Conservation (phyloP, 2,113 vertebrate genomes). For the Prunella himalayana region DNA sequence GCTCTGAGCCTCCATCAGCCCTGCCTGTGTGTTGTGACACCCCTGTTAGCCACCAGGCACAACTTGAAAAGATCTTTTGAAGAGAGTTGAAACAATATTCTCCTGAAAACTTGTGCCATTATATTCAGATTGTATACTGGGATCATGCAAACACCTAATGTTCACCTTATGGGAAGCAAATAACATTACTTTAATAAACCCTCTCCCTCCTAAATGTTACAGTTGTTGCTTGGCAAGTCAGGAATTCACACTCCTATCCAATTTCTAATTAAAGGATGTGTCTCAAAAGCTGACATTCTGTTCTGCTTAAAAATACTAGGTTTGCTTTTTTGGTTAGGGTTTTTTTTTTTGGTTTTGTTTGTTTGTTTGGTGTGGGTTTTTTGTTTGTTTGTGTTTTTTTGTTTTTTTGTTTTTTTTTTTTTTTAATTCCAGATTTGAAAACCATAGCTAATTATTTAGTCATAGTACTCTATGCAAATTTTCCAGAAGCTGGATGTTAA, state of each 20-base stretch:
- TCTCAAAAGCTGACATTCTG: slow-evolving; percentile 24
- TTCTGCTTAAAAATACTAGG: neutral
- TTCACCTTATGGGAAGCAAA: neutral
- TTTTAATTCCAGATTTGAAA: slow-evolving; percentile 23
- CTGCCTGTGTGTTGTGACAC: no score
- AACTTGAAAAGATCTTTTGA: neutral
- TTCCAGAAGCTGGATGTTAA: slow-evolving; percentile 34
- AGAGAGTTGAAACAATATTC: neutral
- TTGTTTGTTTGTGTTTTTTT: no score
- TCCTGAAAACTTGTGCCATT: neutral
- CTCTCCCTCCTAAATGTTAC: neutral
- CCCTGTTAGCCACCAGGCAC: accelerated
- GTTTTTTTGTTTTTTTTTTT: neutral
- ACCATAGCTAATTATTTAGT: slow-evolving; percentile 32
- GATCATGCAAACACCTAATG: neutral
- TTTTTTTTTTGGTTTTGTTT: neutral
- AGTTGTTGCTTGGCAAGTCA: neutral
- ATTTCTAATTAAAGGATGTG: slow-evolving; percentile 36
- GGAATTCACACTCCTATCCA: neutral
- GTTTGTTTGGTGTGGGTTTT: neutral
- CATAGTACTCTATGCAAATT: slow-evolving; percentile 23
- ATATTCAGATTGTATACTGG: neutral
- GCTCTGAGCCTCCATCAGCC: neutral
- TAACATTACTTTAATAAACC: neutral
- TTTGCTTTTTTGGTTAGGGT: neutral